Evolutionary conservation across 37 sponge, comb jelly and placozoan genomes (phyloP).

Genomic region (Aplysina aerophoba): DNA sequence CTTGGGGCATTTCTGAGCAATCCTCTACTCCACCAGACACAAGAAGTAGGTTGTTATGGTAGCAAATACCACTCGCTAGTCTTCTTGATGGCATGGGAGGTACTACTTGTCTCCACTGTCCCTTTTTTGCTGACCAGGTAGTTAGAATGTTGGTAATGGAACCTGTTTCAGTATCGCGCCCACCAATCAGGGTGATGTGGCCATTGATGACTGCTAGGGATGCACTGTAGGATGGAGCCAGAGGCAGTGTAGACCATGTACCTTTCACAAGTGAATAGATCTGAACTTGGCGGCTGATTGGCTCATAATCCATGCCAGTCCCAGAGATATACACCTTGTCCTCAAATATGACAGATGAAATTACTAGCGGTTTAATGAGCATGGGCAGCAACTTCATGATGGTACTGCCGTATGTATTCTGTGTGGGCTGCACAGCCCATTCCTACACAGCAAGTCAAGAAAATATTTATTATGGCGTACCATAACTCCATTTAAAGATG

Average conservation of each 20-base stretch:
- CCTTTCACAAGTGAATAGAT: too few species aligned
- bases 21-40: not conserved
- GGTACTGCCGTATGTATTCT: too few species aligned
- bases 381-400: too few species aligned
- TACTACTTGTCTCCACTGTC: not conserved
- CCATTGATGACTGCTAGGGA: slow-evolving; percentile 10
- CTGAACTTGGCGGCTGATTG: too few species aligned
- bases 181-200: slow-evolving; percentile 22
- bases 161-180: not conserved
- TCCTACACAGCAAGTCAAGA: too few species aligned
- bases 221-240: not conserved
- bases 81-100: slow-evolving; percentile 5
- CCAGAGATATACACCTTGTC: too few species aligned
- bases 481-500: too few species aligned
- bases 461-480: too few species aligned
- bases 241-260: not conserved
- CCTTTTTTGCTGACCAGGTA: not conserved
- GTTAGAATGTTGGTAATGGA: not conserved
- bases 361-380: too few species aligned
- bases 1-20: not conserved
- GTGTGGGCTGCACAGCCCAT: too few species aligned
- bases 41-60: not conserved
- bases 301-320: too few species aligned
- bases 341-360: too few species aligned
- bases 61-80: not conserved